A percentile compares a stretch with the other conserved stretches of the same genome.
Evolutionary conservation across 2,888 invertebrate species (phyloP).

Genomic region (Ferdinandea cuprea): DNA sequence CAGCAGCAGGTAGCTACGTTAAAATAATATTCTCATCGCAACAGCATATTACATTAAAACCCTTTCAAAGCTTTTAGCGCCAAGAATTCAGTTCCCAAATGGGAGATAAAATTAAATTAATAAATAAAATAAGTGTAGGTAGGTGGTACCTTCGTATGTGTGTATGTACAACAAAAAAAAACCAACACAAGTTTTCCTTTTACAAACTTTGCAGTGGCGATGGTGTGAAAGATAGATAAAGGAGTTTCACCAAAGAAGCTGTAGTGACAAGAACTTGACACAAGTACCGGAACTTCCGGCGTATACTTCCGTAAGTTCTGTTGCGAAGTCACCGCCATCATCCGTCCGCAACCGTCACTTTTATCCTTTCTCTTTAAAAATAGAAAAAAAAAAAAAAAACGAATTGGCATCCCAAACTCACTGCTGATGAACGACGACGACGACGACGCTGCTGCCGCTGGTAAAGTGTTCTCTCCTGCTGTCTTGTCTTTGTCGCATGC

Average conservation of each 20-base stretch:
- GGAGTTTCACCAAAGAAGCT: conserved; percentile 54
- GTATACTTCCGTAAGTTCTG: conserved; percentile 76
- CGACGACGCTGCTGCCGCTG: not conserved
- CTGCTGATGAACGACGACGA: too few relatives aligned
- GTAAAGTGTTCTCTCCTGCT: conserved; percentile 4
- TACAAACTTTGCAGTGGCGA: conserved; percentile 19
- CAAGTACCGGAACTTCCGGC: conserved; percentile 82
- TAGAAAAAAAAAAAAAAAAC: conserved; percentile 37
- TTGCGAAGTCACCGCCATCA: conserved; percentile 67
- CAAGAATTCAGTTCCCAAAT: conserved; percentile 36
- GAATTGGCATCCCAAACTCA: conserved; percentile 44
- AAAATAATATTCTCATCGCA: conserved; percentile 26
- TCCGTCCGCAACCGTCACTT: conserved; percentile 23
- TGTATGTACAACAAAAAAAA: conserved; percentile 13
- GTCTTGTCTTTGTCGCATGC: conserved; percentile 36
- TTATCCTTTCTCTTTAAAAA: conserved; percentile 10
- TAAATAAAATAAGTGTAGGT: conserved; percentile 37
- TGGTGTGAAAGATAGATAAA: conserved; percentile 70
- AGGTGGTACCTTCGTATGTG: too few relatives aligned
- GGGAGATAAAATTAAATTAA: conserved; percentile 68
- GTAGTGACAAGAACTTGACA: conserved; percentile 81
- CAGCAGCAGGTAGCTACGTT: conserved; percentile 34
- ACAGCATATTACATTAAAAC: conserved; percentile 62
- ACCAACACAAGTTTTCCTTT: conserved; percentile 44
- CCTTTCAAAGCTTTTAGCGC: conserved; percentile 63